Evolutionary conservation across 2,113 vertebrate species (phyloP).

Genomic region (Tupaia tana): DNA sequence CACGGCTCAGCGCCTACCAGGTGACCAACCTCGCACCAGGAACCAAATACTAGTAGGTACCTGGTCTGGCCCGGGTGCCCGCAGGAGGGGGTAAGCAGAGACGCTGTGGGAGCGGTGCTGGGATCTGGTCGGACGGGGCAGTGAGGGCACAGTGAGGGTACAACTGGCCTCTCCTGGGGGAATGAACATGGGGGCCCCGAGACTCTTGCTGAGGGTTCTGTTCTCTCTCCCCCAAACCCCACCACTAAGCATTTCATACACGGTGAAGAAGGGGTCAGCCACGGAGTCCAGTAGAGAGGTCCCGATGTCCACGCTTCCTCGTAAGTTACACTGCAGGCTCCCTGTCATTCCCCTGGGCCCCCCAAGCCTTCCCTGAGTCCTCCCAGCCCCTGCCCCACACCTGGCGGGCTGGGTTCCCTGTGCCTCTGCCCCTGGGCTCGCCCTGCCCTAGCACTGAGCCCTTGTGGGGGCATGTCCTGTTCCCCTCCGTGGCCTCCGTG

Average conservation of each 20-base stretch:
- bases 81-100: background rate
- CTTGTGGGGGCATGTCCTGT: no score
- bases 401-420: no score
- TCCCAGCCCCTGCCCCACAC: background rate
- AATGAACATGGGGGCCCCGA: background rate
- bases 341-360: background rate
- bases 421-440: background rate
- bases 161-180: background rate
- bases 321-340: constrained; percentile 55
- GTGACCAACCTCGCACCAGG: constrained; percentile 71
- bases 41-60: constrained; percentile 80
- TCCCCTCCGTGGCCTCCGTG: background rate
- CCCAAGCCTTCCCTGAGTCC: no score
- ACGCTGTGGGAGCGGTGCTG: background rate
- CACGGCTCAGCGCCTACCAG: constrained; percentile 70
- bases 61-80: background rate
- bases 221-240: background rate
- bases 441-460: background rate
- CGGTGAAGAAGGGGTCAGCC: constrained; percentile 55
- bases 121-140: no score
- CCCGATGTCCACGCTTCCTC: constrained; percentile 74
- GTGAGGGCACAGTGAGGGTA: background rate
- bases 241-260: constrained; percentile 73
- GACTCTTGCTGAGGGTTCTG: background rate
- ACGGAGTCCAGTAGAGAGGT: constrained; percentile 66